phyloP scores from a whole-genome alignment of 1,140 invertebrate genomes.

The Eriocheir sinensis region DNA sequence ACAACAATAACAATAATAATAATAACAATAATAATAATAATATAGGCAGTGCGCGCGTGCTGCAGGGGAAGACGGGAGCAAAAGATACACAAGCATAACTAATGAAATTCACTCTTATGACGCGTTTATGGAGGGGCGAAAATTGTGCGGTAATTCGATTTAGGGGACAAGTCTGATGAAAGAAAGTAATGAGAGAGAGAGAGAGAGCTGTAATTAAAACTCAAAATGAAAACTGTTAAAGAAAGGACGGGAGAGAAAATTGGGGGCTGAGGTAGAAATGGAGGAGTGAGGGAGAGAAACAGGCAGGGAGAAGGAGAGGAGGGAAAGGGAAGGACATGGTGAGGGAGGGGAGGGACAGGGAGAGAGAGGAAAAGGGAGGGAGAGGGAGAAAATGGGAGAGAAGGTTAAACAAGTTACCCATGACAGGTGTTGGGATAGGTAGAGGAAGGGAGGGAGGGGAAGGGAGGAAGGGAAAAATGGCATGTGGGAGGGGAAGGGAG shows the following conservation, averaged over 20 bases:
- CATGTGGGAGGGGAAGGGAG: not conserved
- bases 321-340: not conserved
- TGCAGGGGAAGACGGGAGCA: not conserved
- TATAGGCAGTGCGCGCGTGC: too few relatives aligned
- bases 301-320: not conserved
- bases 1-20: too few relatives aligned
- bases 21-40: too few relatives aligned
- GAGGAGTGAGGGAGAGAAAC: not conserved
- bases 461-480: not conserved
- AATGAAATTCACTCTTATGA: too few relatives aligned
- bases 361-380: not conserved
- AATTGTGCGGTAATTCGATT: too few relatives aligned
- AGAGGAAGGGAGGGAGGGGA: not conserved
- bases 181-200: too few relatives aligned
- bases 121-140: too few relatives aligned
- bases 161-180: too few relatives aligned
- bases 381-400: not conserved
- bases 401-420: not conserved
- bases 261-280: not conserved
- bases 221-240: not conserved
- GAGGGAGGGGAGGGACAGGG: not conserved
- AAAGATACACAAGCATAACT: too few relatives aligned
- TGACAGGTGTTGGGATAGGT: not conserved
- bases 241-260: constrained; percentile 47
- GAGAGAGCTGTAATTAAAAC: not conserved